phyloP scores from a whole-genome alignment of 2,888 invertebrate genomes.

The Caenorhabditis sulstoni region DNA sequence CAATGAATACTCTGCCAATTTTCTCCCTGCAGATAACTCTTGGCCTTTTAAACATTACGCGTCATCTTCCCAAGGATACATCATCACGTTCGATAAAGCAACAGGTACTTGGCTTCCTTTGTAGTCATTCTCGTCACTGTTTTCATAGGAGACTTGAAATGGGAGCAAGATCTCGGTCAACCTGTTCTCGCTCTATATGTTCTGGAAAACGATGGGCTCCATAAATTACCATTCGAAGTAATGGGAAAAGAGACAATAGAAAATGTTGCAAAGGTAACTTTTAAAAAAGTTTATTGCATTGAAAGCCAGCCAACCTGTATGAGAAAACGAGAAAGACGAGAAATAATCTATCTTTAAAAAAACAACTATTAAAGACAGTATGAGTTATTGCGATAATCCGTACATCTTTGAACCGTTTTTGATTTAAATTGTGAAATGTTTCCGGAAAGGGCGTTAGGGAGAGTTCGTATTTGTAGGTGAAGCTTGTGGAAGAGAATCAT shows the following conservation, averaged over 20 bases:
- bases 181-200: constrained; percentile 91
- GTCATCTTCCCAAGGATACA: constrained; percentile 81
- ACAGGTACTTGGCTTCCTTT: too few species aligned
- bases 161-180: constrained; percentile 89
- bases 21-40: constrained; percentile 82
- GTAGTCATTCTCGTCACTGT: too few species aligned
- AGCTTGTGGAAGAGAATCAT: constrained; percentile 26
- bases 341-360: constrained; percentile 23
- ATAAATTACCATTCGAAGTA: constrained; percentile 80
- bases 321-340: constrained; percentile 48
- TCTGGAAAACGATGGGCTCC: constrained; percentile 81
- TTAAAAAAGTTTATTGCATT: constrained; percentile 13
- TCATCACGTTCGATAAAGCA: constrained; percentile 75
- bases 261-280: constrained; percentile 68
- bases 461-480: not conserved
- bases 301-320: constrained; percentile 33
- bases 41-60: constrained; percentile 77
- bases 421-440: not conserved
- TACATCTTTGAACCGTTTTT: constrained; percentile 28
- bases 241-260: constrained; percentile 80
- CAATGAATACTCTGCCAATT: constrained; percentile 90
- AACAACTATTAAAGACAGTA: constrained; percentile 11
- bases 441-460: not conserved
- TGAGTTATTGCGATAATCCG: too few species aligned
- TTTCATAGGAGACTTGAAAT: constrained; percentile 87